Conservation (phyloP, 2,797 vertebrate species). For the Sphenopsis melanotis region DNA sequence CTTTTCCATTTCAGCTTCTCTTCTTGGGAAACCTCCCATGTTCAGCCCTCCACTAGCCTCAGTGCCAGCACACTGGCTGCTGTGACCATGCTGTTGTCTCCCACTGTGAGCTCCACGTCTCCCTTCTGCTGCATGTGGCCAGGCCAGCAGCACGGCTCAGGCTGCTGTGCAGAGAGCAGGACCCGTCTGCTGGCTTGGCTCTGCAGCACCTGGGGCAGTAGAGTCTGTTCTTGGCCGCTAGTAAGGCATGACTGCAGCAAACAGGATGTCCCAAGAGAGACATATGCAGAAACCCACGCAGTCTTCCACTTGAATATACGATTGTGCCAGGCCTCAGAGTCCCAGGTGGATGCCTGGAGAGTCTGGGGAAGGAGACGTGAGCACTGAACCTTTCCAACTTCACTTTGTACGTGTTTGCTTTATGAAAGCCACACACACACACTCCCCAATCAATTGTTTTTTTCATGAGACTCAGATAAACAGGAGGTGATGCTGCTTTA, state of each 20-base stretch:
- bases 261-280: fast-evolving
- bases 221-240: background rate
- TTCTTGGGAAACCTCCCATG: background rate
- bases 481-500: background rate
- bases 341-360: background rate
- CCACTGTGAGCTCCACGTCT: fast-evolving
- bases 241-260: background rate
- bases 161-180: background rate
- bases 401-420: background rate
- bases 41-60: background rate
- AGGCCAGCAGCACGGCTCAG: fast-evolving
- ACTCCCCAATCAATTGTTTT: background rate
- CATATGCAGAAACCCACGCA: fast-evolving
- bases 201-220: background rate
- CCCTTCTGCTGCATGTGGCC: background rate
- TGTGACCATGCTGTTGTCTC: fast-evolving
- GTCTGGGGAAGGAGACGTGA: background rate
- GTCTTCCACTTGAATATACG: background rate
- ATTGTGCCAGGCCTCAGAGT: background rate
- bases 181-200: background rate
- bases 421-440: background rate
- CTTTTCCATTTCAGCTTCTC: background rate
- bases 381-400: background rate
- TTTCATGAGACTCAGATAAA: background rate
- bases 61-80: background rate